Conservation (phyloP, 2,888 invertebrate genomes). For the Ectropis crepuscularia region DNA sequence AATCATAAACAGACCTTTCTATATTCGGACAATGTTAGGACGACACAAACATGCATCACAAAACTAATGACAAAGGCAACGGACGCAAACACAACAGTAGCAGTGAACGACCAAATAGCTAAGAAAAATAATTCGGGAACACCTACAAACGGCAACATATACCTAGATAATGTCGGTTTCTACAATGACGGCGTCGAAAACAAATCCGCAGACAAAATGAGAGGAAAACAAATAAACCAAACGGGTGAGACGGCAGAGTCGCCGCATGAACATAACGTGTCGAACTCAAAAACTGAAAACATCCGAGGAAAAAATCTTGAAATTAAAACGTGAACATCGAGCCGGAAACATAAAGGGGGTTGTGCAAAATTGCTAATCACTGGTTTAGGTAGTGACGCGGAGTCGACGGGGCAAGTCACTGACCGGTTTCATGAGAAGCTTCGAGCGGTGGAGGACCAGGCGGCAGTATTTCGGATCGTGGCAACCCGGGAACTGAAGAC, state of each 20-base stretch:
- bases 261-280: slow-evolving; percentile 45
- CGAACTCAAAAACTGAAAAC: slow-evolving; percentile 48
- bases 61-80: slow-evolving; percentile 50
- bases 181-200: slow-evolving; percentile 49
- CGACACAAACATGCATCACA: slow-evolving; percentile 58
- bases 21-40: slow-evolving; percentile 50
- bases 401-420: slow-evolving; percentile 78
- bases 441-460: slow-evolving; percentile 98
- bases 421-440: slow-evolving; percentile 98
- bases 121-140: slow-evolving; percentile 48
- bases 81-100: slow-evolving; percentile 54
- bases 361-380: slow-evolving; percentile 50
- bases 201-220: slow-evolving; percentile 49
- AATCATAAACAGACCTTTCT: slow-evolving; percentile 40
- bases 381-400: slow-evolving; percentile 57
- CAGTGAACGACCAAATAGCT: slow-evolving; percentile 50
- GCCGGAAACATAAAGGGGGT: slow-evolving; percentile 51
- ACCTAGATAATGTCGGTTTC: slow-evolving; percentile 42
- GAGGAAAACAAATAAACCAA: slow-evolving; percentile 51
- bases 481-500: slow-evolving; percentile 97
- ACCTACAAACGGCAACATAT: slow-evolving; percentile 48
- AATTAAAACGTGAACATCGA: slow-evolving; percentile 56
- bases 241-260: slow-evolving; percentile 42
- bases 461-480: slow-evolving; percentile 97
- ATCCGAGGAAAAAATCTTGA: slow-evolving; percentile 49